phyloP scores from a whole-genome alignment of 2,888 invertebrate genomes.

The Spilarctia lutea region DNA sequence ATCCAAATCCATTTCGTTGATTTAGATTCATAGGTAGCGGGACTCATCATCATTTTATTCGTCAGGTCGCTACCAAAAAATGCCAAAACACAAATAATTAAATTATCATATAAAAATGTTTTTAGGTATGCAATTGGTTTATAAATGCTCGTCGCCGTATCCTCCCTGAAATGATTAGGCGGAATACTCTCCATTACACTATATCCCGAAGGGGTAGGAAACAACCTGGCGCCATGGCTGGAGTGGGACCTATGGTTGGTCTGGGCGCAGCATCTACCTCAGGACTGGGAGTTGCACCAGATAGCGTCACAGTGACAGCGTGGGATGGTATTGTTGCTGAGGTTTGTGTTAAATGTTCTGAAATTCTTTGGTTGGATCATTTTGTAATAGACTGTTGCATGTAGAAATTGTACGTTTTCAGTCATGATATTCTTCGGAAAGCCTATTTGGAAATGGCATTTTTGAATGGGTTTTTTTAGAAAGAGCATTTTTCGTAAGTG shows the following conservation, averaged over 20 bases:
- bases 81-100: too few species aligned
- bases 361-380: background rate
- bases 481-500: background rate
- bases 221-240: conserved; percentile 75
- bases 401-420: background rate
- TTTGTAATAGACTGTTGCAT: background rate
- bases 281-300: conserved; percentile 55
- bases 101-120: background rate
- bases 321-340: conserved; percentile 79
- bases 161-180: conserved; percentile 96
- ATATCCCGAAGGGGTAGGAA: conserved; percentile 95
- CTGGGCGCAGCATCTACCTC: conserved; percentile 62
- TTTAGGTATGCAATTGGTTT: conserved; percentile 90
- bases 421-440: background rate
- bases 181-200: conserved; percentile 96
- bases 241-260: conserved; percentile 66
- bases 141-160: conserved; percentile 96
- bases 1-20: background rate
- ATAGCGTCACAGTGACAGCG: conserved; percentile 65
- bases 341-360: conserved; percentile 53
- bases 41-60: too few species aligned
- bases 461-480: too few species aligned
- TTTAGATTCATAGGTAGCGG: too few species aligned
- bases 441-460: background rate
- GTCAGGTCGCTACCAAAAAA: too few species aligned